Conservation (phyloP, 2,797 vertebrate genomes). For the Esox lucius region DNA sequence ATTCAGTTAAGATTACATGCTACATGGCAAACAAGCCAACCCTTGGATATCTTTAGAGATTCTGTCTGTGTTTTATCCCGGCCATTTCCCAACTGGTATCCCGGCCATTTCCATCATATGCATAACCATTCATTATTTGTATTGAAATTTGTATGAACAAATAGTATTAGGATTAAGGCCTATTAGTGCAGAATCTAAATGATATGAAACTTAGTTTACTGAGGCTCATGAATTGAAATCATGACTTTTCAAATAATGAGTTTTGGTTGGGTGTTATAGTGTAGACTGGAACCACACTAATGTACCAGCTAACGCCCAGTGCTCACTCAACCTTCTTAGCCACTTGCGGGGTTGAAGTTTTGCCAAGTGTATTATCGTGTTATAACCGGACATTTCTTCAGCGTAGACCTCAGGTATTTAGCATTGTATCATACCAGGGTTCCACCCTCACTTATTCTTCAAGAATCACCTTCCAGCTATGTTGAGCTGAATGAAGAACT, state of each 20-base stretch:
- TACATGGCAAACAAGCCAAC: conserved; percentile 43
- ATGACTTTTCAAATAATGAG: background rate
- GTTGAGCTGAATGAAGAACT: too few species aligned
- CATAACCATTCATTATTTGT: background rate
- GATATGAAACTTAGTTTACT: background rate
- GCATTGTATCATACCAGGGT: background rate
- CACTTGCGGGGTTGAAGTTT: background rate
- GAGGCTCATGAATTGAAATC: background rate
- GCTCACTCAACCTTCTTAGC: background rate
- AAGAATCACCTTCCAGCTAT: too few species aligned
- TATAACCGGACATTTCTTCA: background rate
- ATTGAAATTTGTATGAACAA: background rate
- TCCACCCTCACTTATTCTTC: too few species aligned
- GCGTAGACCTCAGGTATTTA: background rate
- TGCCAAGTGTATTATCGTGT: background rate
- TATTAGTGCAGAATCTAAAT: background rate
- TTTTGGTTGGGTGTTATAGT: background rate
- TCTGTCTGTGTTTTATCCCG: conserved; percentile 29
- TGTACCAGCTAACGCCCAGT: background rate
- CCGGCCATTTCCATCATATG: background rate
- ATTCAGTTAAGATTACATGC: conserved; percentile 34
- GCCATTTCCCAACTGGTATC: background rate
- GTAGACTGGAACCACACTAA: background rate
- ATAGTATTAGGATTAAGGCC: background rate
- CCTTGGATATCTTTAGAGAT: conserved; percentile 35